These are phyloP conservation scores for Schizopygopsis pylzovi DNA, from an alignment of 2,797 vertebrate species.

Conservation along the genomic window DNA sequence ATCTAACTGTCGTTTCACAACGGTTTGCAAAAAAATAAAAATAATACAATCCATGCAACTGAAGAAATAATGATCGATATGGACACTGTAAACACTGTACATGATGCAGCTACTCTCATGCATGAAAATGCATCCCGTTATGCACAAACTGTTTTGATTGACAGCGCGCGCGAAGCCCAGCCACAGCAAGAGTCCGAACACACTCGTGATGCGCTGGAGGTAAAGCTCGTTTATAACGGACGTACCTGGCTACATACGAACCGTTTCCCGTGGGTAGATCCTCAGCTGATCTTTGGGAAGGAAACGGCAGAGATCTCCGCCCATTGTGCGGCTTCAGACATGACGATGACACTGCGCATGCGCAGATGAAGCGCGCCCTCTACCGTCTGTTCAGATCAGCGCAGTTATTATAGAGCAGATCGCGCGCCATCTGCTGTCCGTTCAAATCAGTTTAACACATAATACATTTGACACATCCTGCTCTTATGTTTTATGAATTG, in stretches of 20 bases:
- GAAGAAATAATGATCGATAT: background rate
- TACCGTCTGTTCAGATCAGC: background rate
- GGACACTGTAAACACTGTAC: background rate
- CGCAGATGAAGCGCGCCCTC: constrained; percentile 23
- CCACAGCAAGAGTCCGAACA: background rate
- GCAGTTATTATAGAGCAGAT: background rate
- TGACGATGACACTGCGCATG: constrained; percentile 44
- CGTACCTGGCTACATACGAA: constrained; percentile 45
- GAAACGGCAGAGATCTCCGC: constrained; percentile 48
- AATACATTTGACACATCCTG: background rate
- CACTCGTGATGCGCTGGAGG: background rate
- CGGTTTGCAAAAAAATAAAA: background rate
- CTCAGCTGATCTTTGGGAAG: constrained; percentile 41
- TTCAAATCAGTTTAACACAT: background rate
- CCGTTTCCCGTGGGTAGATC: constrained; percentile 18
- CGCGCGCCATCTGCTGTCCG: background rate
- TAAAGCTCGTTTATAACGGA: background rate
- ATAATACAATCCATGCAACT: background rate
- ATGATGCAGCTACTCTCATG: constrained; percentile 4
- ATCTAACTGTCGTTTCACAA: background rate
- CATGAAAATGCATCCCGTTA: background rate
- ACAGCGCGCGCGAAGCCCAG: constrained; percentile 28
- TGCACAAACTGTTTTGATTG: constrained; percentile 37
- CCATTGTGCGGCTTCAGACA: constrained; percentile 49
- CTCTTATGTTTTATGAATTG: background rate